A percentile compares a stretch with the other conserved stretches of the same genome.
Evolutionary conservation across 1,140 invertebrate species (phyloP).

Genomic region (Eupristina koningsbergeri): DNA sequence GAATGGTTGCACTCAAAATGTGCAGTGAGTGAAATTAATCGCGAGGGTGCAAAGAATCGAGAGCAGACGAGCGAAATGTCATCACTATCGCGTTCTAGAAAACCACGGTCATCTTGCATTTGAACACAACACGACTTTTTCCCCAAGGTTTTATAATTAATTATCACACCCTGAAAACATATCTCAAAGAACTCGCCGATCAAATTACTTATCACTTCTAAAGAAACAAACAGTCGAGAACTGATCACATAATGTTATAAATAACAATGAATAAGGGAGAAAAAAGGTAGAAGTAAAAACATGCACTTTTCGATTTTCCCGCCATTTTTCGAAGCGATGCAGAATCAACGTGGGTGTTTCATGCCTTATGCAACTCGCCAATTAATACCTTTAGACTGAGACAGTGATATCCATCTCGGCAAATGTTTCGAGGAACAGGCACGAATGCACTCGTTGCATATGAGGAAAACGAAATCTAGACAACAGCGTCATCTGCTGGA

Average conservation of each 20-base stretch:
- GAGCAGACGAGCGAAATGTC: too few species aligned
- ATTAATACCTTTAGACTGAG: too few species aligned
- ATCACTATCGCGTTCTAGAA: too few species aligned
- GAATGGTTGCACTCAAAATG: too few species aligned
- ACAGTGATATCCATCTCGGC: too few species aligned
- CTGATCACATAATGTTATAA: too few species aligned
- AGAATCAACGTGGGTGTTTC: neutral
- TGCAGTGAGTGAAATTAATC: too few species aligned
- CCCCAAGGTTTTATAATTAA: neutral
- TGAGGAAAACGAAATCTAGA: neutral
- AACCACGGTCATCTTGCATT: too few species aligned
- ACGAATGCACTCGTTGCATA: neutral
- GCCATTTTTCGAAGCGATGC: conserved; percentile 52
- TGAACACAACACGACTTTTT: neutral
- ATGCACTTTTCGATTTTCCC: conserved; percentile 59
- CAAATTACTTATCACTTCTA: conserved; percentile 59
- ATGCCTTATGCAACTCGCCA: neutral
- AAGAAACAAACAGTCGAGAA: neutral
- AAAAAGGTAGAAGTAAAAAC: conserved; percentile 17
- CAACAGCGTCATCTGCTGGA: neutral
- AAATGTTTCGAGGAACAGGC: too few species aligned
- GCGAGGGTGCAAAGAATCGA: too few species aligned
- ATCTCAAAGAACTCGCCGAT: conserved; percentile 47
- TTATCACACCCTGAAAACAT: too few species aligned
- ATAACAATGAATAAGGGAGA: too few species aligned